Evolutionary conservation across 2,797 vertebrate genomes (phyloP), one percentile per base, ranked within the genome.

Genomic region (Poeciliopsis presidionis): DNA sequence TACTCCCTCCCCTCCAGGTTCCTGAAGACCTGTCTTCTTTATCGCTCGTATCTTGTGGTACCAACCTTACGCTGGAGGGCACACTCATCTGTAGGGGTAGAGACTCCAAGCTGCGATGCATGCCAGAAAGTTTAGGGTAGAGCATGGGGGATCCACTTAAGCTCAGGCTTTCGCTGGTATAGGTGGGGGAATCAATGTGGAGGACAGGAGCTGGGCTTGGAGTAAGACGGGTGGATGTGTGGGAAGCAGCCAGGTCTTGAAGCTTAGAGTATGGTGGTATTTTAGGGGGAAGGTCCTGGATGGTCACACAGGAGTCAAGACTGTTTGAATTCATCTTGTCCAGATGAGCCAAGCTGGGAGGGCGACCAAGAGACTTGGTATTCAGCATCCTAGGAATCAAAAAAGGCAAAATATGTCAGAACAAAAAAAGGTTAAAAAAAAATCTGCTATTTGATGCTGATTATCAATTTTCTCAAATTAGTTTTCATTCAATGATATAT

Each of bases 311-410:
- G 30, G 97, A 97, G 86, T 99, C 98, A 75, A 99, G 93, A 79
- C 98, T 99, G 96, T 97, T 99, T 78, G 96, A 99, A 95, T 98
- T 99, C 77, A 98, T 94, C 88, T 98, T 99, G 95, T 99, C 98
- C 72, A 98, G 91, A 89, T 98, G 98, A 87, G 97, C 97, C 89
- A 99, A 88, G 0, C 95, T 97, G n/a, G 98, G 97, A 2, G 98
- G 96, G 78, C 97, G 97, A 74, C 96, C 96, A 0, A 98, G 95
- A 84, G 96, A 97, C 94, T 99, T 99, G 16, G 95, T 90, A 82
- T 95, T 94, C 7, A 97, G 90, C 96, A 98, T 97, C 92, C 94
- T 96, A 43, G 4, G 9, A 74, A 82, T 51, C 16, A 49, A 33
- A 83, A 4, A 57, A 72, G 41, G 79, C 30, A 84, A 28, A 57